These are phyloP conservation scores for Aulostomus chinensis DNA, from an alignment of 2,797 vertebrate genomes.

Conservation along the genomic window DNA sequence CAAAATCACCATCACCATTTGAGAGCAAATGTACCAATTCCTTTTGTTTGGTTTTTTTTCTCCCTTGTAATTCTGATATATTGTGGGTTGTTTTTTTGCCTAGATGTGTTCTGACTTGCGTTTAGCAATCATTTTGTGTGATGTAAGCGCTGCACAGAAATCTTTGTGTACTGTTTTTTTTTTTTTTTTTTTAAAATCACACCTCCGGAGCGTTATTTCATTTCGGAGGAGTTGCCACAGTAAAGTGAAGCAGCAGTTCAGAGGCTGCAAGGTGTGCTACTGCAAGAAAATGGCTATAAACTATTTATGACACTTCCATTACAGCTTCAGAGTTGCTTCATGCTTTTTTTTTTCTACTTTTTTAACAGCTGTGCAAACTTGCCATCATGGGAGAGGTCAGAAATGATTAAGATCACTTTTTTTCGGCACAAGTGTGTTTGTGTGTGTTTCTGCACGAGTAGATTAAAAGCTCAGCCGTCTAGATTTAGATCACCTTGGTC, in stretches of 20 bases:
- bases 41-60: constrained; percentile 5
- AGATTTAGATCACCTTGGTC: constrained; percentile 1
- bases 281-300: constrained; percentile 63
- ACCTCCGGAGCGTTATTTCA: constrained; percentile 60
- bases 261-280: constrained; percentile 58
- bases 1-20: constrained; percentile 2
- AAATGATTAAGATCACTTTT: constrained; percentile 48
- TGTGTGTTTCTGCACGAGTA: background rate
- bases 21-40: background rate
- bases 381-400: constrained; percentile 29
- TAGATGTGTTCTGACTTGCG: no score
- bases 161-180: no score
- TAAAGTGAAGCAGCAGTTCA: constrained; percentile 52
- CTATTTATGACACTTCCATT: constrained; percentile 77
- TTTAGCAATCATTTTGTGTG: no score
- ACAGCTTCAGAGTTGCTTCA: constrained; percentile 43
- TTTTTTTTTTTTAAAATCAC: no score
- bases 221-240: constrained; percentile 53
- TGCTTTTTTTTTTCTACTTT: constrained; percentile 34
- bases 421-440: constrained; percentile 10
- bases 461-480: constrained; percentile 3
- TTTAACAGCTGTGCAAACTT: constrained; percentile 53
- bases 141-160: constrained; percentile 4
- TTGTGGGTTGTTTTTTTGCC: background rate
- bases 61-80: background rate